These are phyloP conservation scores for Trachymyrmex septentrionalis DNA, from an alignment of 1,140 invertebrate species.

Conservation along the genomic window DNA sequence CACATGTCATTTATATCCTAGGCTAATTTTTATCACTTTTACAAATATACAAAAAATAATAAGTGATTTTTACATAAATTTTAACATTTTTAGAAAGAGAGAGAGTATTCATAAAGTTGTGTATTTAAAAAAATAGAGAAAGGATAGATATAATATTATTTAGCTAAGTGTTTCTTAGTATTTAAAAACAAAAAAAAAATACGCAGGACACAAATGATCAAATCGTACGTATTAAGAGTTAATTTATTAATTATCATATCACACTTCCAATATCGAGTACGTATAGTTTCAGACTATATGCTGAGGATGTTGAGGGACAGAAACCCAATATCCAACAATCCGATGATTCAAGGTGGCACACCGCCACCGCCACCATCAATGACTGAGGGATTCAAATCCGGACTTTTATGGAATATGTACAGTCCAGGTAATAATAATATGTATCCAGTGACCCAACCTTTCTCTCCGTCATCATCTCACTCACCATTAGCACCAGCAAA, in stretches of 20 bases:
- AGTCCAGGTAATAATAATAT: conserved; percentile 88
- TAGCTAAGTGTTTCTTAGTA: too few relatives aligned
- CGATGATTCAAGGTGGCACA: conserved; percentile 85
- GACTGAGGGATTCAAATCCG: conserved; percentile 87
- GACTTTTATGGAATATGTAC: conserved; percentile 93
- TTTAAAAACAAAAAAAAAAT: too few relatives aligned
- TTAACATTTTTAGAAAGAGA: too few relatives aligned
- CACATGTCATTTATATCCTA: too few relatives aligned
- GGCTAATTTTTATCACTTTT: too few relatives aligned
- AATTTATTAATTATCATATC: conserved; percentile 81
- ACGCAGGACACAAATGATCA: too few relatives aligned
- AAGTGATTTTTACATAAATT: too few relatives aligned
- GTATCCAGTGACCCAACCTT: conserved; percentile 75
- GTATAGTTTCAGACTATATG: conserved; percentile 87
- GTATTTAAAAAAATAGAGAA: too few relatives aligned
- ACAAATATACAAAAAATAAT: too few relatives aligned
- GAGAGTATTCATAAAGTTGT: too few relatives aligned
- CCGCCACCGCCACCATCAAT: conserved; percentile 87
- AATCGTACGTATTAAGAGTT: too few relatives aligned
- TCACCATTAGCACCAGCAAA: conserved; percentile 79
- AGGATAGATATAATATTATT: too few relatives aligned
- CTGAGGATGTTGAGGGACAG: conserved; percentile 73
- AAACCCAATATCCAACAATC: neutral
- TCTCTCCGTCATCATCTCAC: conserved; percentile 79
- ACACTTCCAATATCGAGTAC: conserved; percentile 88